A percentile compares a stretch with the other conserved stretches of the same genome.
Evolutionary conservation across 1,140 invertebrate genomes (phyloP).

Genomic region (Samia ricini): DNA sequence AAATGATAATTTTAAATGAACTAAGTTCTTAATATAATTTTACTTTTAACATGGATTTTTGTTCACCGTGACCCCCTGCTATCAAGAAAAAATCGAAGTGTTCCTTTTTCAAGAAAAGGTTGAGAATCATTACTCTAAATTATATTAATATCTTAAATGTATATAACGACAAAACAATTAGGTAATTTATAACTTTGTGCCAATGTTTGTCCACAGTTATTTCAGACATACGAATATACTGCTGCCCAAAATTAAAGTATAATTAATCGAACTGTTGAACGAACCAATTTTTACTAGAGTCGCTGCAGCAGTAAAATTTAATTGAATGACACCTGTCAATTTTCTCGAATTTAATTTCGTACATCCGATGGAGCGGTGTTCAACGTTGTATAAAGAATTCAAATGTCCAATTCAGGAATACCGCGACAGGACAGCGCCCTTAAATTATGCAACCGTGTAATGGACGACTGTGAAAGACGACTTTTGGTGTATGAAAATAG

Average conservation of each 20-base stretch:
- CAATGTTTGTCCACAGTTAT: no score
- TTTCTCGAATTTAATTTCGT: conserved; percentile 17
- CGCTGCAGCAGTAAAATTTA: conserved; percentile 20
- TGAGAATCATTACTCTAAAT: no score
- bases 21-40: no score
- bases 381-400: conserved; percentile 63
- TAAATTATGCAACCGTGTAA: conserved; percentile 74
- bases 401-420: conserved; percentile 42
- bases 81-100: no score
- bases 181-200: no score
- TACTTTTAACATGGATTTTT: no score
- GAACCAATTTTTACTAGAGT: neutral
- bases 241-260: neutral
- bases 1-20: no score
- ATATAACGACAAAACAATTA: no score
- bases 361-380: conserved; percentile 17
- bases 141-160: no score
- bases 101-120: no score
- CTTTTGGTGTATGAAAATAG: conserved; percentile 43
- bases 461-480: conserved; percentile 51
- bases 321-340: conserved; percentile 61
- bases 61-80: no score
- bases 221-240: neutral
- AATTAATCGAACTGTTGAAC: neutral
- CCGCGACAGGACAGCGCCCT: conserved; percentile 43